These are phyloP conservation scores for Pristionchus entomophagus DNA, from an alignment of 2,888 invertebrate species.

Conservation along the genomic window DNA sequence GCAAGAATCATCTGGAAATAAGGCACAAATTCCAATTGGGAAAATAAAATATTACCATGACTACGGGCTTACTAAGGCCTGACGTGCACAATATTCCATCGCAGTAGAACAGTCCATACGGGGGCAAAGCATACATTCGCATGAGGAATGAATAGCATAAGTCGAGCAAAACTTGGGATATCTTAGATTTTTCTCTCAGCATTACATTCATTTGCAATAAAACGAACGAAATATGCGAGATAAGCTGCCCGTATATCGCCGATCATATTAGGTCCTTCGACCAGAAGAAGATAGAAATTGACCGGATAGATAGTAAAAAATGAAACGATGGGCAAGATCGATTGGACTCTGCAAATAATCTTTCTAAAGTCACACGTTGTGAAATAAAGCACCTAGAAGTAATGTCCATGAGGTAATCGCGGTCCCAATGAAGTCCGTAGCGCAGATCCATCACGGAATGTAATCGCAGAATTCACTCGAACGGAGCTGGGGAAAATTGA, in stretches of 20 bases:
- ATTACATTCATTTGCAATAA: neutral
- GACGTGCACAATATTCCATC: neutral
- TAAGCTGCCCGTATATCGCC: neutral
- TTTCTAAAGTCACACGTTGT: neutral
- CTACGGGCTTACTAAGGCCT: neutral
- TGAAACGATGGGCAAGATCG: neutral
- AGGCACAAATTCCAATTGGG: neutral
- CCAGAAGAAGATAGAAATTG: neutral
- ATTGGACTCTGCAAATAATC: neutral
- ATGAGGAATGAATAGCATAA: neutral
- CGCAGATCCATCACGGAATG: neutral
- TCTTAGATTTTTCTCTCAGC: neutral
- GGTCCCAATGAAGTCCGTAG: neutral
- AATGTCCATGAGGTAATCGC: neutral
- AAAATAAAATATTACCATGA: neutral
- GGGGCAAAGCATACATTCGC: neutral
- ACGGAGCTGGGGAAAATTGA: too few relatives aligned
- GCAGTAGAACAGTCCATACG: slow-evolving; percentile 19
- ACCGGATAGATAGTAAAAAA: neutral
- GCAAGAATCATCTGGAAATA: neutral
- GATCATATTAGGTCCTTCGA: neutral
- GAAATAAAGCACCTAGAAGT: neutral
- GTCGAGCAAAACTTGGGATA: neutral
- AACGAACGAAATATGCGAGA: neutral
- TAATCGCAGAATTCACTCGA: too few relatives aligned